Conservation (phyloP, 92 coral and sea anemone genomes). For the Umimayanthus chanpuru region DNA sequence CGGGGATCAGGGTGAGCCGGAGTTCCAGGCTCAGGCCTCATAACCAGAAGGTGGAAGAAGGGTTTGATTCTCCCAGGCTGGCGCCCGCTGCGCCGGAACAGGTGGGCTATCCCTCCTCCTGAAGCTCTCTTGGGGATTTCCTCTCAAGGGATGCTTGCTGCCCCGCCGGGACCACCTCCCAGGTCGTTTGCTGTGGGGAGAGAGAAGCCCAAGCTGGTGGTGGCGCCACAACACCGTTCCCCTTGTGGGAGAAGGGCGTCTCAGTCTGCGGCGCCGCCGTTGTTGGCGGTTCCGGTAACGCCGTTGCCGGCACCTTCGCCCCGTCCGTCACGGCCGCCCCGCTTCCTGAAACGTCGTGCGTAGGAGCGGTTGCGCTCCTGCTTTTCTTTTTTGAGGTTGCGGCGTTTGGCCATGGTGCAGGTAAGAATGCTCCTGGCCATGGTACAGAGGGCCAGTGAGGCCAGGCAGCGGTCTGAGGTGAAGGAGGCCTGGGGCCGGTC, state of each 20-base stretch:
- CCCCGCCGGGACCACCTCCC: constrained; percentile 12
- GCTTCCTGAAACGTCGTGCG: constrained; percentile 8
- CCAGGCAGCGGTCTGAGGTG: background rate
- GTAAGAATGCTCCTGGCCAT: background rate
- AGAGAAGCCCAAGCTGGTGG: no score
- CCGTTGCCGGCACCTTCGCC: constrained; percentile 10
- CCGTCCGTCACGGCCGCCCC: constrained; percentile 12
- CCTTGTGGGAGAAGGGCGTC: constrained; percentile 9
- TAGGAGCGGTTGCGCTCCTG: constrained; percentile 9
- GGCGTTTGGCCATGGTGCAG: constrained; percentile 9
- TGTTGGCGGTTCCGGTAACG: constrained; percentile 8
- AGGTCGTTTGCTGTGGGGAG: constrained; percentile 8
- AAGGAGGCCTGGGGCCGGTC: background rate
- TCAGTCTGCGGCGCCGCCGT: constrained; percentile 10
- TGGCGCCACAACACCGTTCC: constrained; percentile 9
- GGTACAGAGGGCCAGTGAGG: constrained; percentile 9
- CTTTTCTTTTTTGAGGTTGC: constrained; percentile 4
- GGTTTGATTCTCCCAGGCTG: background rate
- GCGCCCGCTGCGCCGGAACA: constrained; percentile 1
- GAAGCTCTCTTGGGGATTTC: background rate
- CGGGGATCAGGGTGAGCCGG: constrained; percentile 1
- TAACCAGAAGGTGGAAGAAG: background rate
- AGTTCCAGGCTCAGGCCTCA: background rate
- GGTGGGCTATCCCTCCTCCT: background rate
- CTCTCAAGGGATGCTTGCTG: constrained; percentile 7